Conservation (phyloP, 2,888 invertebrate species). For the Nomada lathburiana region DNA sequence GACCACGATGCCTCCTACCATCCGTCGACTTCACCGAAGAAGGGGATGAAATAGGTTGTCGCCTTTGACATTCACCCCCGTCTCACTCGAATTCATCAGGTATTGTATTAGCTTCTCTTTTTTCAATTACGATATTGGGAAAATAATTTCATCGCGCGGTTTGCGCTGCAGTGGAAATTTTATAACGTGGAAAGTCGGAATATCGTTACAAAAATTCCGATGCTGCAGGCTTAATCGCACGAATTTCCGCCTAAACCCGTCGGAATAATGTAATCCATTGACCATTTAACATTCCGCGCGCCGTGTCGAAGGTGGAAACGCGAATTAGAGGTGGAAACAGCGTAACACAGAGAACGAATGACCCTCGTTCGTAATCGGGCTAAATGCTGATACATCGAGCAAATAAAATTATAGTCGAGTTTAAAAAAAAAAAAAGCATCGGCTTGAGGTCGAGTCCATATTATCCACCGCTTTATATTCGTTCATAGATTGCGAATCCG, state of each 20-base stretch:
- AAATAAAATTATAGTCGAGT: neutral
- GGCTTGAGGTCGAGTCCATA: neutral
- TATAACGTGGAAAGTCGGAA: neutral
- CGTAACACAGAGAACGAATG: too few species aligned
- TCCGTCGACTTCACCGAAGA: constrained; percentile 26
- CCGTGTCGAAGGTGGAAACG: neutral
- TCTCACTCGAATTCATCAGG: neutral
- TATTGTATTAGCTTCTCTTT: constrained; percentile 13
- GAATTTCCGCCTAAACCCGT: neutral
- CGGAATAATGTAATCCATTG: constrained; percentile 38
- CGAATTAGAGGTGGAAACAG: neutral
- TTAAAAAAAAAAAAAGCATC: constrained; percentile 14
- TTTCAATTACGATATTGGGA: neutral
- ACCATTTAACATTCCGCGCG: constrained; percentile 8
- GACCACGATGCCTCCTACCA: constrained; percentile 18
- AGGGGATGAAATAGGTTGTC: constrained; percentile 15
- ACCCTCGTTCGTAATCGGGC: neutral
- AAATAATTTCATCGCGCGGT: neutral
- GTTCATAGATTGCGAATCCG: constrained; percentile 18
- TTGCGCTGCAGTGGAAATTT: neutral
- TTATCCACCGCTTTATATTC: constrained; percentile 30
- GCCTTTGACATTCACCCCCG: constrained; percentile 6
- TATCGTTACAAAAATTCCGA: neutral
- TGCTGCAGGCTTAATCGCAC: neutral
- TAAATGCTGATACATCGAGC: constrained; percentile 17